These are phyloP conservation scores for Teleogryllus oceanicus DNA, from an alignment of 2,888 invertebrate genomes.

Conservation along the genomic window DNA sequence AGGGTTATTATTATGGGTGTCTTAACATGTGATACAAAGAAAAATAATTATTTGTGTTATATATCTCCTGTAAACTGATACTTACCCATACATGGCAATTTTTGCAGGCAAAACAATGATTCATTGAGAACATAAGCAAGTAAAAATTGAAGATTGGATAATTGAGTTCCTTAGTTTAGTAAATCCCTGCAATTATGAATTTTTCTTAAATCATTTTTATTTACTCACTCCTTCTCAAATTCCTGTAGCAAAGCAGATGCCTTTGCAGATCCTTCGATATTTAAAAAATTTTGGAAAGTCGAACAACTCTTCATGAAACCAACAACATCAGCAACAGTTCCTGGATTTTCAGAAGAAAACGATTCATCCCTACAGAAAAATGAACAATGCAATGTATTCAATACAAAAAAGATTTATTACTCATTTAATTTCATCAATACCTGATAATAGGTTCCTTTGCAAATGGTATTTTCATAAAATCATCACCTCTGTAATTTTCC, in stretches of 20 bases:
- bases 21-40: too few species aligned
- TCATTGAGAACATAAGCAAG: neutral
- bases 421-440: conserved; percentile 32
- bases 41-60: too few species aligned
- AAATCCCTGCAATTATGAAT: too few species aligned
- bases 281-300: conserved; percentile 42
- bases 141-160: neutral
- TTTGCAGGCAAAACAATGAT: too few species aligned
- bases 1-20: too few species aligned
- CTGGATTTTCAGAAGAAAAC: conserved; percentile 40
- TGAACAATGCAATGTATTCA: neutral
- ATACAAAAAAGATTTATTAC: neutral
- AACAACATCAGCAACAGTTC: conserved; percentile 42
- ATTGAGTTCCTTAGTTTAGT: neutral
- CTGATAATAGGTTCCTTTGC: conserved; percentile 37
- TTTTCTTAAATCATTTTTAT: too few species aligned
- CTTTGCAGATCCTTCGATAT: conserved; percentile 41
- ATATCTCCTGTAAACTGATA: too few species aligned
- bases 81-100: too few species aligned
- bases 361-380: conserved; percentile 41
- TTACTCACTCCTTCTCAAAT: conserved; percentile 41
- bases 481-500: conserved; percentile 39
- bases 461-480: conserved; percentile 39
- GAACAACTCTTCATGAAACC: conserved; percentile 45
- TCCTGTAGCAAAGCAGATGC: conserved; percentile 40